Evolutionary conservation across 2,888 invertebrate genomes (phyloP).

Genomic region (Ditula angustiorana): DNA sequence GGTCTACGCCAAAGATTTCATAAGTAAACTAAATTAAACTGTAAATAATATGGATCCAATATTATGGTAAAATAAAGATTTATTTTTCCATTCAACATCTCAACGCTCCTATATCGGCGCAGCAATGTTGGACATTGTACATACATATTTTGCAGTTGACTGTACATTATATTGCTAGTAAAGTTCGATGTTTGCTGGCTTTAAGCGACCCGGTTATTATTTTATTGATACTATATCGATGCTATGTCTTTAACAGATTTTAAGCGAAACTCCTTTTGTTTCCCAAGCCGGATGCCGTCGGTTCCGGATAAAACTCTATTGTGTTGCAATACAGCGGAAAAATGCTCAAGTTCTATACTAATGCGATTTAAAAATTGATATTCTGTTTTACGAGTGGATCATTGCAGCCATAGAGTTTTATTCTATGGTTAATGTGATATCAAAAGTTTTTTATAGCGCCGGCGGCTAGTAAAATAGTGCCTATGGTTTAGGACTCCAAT

Average conservation of each 20-base stretch:
- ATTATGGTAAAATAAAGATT: too few species aligned
- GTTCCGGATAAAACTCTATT: constrained; percentile 24
- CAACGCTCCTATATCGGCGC: too few species aligned
- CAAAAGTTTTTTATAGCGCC: too few species aligned
- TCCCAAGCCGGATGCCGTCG: constrained; percentile 18
- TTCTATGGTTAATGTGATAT: too few species aligned
- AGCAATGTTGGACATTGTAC: too few species aligned
- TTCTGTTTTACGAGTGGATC: neutral
- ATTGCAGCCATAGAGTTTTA: too few species aligned
- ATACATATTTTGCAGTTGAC: neutral
- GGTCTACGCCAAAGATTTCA: too few species aligned
- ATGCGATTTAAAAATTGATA: neutral
- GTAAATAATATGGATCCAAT: too few species aligned
- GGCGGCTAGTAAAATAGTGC: too few species aligned
- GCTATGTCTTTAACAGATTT: constrained; percentile 7
- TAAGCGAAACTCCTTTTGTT: constrained; percentile 29
- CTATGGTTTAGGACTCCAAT: too few species aligned
- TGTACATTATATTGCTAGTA: neutral
- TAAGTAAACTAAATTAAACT: too few species aligned
- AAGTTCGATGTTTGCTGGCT: neutral
- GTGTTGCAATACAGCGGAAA: constrained; percentile 5
- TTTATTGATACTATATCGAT: neutral
- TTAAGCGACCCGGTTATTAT: neutral
- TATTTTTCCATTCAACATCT: too few species aligned
- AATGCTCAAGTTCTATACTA: constrained; percentile 8